A percentile compares a stretch with the other conserved stretches of the same genome.
These are phyloP conservation scores for Oligia strigilis DNA, from an alignment of 2,888 invertebrate species.

Conservation along the genomic window DNA sequence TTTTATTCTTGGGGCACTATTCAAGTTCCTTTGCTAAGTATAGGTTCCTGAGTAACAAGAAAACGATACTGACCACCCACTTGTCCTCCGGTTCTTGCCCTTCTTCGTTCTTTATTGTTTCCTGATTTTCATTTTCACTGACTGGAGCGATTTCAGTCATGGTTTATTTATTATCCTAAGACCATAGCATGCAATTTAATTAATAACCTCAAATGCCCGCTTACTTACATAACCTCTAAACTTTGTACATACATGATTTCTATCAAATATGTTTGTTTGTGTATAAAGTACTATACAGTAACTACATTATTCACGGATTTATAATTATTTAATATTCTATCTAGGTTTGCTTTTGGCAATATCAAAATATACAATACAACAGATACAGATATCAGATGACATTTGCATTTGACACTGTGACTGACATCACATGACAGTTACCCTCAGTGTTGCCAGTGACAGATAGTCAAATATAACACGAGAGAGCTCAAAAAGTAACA, in stretches of 20 bases:
- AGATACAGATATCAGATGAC: not conserved
- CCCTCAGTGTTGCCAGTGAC: too few relatives aligned
- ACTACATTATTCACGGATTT: not conserved
- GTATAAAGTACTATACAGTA: not conserved
- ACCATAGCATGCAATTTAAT: conserved; percentile 17
- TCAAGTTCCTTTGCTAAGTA: not conserved
- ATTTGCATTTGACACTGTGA: not conserved
- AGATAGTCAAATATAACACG: too few relatives aligned
- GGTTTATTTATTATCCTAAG: conserved; percentile 37
- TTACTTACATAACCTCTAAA: conserved; percentile 60
- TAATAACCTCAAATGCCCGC: conserved; percentile 31
- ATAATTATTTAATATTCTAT: not conserved
- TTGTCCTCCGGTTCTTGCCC: conserved; percentile 73
- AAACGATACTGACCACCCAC: conserved; percentile 79
- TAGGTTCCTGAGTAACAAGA: not conserved
- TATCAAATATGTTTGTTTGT: not conserved
- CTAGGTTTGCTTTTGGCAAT: not conserved
- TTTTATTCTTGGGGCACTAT: not conserved
- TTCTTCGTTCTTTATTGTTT: conserved; percentile 41
- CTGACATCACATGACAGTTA: too few relatives aligned
- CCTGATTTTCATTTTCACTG: conserved; percentile 53
- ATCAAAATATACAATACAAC: too few relatives aligned
- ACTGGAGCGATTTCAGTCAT: conserved; percentile 61
- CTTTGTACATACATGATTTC: conserved; percentile 3
- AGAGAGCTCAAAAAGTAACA: too few relatives aligned